Conservation (phyloP, 2,797 vertebrate species). For the Rallus crepitans region DNA sequence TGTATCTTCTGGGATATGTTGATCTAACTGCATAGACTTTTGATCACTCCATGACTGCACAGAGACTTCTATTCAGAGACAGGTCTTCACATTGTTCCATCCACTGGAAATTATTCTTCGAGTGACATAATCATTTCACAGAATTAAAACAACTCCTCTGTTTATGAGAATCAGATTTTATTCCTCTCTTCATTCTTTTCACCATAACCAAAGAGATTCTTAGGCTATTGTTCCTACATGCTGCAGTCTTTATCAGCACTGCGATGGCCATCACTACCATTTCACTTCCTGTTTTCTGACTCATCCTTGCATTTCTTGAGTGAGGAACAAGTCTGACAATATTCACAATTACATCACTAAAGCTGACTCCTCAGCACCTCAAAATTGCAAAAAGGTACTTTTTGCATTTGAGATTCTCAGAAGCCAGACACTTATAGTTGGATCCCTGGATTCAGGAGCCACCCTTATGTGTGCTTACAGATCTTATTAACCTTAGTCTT, state of each 20-base stretch:
- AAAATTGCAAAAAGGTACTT: neutral
- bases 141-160: neutral
- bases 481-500: neutral
- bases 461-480: neutral
- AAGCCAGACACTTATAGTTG: neutral
- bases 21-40: neutral
- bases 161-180: neutral
- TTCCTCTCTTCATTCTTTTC: neutral
- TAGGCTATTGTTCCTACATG: neutral
- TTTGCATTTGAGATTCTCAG: neutral
- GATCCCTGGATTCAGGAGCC: neutral
- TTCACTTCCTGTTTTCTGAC: neutral
- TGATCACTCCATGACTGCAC: neutral
- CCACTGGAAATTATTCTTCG: neutral
- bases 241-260: neutral
- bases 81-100: neutral
- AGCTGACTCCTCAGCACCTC: neutral
- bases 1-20: neutral
- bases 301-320: neutral
- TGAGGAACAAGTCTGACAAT: neutral
- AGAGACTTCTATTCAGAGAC: neutral
- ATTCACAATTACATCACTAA: neutral
- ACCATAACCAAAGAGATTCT: neutral
- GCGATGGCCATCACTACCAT: neutral
- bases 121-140: neutral